These are phyloP conservation scores for Phrixothrix hirtus DNA, from an alignment of 2,888 invertebrate genomes.

Conservation along the genomic window DNA sequence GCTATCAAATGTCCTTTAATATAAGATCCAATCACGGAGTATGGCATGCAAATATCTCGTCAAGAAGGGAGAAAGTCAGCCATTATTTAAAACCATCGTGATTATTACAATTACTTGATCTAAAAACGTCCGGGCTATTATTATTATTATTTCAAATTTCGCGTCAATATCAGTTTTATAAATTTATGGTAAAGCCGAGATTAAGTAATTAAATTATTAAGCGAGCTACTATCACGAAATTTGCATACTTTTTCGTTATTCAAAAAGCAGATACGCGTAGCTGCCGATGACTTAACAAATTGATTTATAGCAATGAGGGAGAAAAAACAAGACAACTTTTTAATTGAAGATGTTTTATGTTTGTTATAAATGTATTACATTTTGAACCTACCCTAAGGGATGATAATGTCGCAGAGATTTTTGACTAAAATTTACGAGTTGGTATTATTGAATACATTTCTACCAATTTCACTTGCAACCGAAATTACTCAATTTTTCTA, in stretches of 20 bases:
- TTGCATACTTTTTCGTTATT: conserved; percentile 22
- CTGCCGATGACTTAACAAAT: conserved; percentile 31
- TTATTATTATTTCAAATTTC: not conserved
- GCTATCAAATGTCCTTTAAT: conserved; percentile 39
- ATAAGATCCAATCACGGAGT: conserved; percentile 38
- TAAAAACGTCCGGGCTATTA: not conserved
- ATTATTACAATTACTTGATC: conserved; percentile 2
- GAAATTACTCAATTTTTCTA: too few relatives aligned
- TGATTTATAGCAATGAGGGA: conserved; percentile 27
- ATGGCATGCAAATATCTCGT: conserved; percentile 37
- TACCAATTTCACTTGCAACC: too few relatives aligned
- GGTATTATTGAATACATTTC: not conserved
- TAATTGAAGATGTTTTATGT: conserved; percentile 32
- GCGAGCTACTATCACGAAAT: conserved; percentile 5
- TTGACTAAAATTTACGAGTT: not conserved
- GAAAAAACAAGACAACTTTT: conserved; percentile 29
- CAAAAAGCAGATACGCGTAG: conserved; percentile 9
- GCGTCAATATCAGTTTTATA: not conserved
- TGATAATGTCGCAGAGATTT: conserved; percentile 6
- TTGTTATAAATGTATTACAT: conserved; percentile 25
- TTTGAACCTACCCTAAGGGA: conserved; percentile 19
- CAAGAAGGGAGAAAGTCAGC: conserved; percentile 20
- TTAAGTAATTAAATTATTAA: conserved; percentile 17
- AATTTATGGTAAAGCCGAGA: not conserved
- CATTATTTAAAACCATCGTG: conserved; percentile 14